Conservation (phyloP, 2,113 vertebrate genomes). For the Thamnaconus septentrionalis region DNA sequence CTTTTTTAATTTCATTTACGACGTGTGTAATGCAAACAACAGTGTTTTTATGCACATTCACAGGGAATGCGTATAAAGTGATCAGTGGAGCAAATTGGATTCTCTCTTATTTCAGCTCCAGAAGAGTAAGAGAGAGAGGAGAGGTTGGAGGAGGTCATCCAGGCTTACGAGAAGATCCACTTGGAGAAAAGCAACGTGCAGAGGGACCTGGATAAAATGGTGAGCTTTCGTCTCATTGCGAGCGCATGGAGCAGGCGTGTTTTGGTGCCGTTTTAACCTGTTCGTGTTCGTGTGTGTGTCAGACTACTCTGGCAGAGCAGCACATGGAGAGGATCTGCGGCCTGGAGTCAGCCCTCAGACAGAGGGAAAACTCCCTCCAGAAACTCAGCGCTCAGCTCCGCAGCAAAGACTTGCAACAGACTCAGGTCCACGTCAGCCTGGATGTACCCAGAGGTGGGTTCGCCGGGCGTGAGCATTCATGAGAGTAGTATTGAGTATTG, state of each 20-base stretch:
- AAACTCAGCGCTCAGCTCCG: constrained; percentile 71
- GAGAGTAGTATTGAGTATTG: too few relatives aligned
- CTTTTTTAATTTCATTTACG: too few relatives aligned
- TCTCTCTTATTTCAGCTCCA: constrained; percentile 74
- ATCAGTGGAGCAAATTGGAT: background rate
- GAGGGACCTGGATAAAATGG: constrained; percentile 88
- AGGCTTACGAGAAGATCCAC: constrained; percentile 91
- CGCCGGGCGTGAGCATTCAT: background rate
- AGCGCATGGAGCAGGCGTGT: background rate
- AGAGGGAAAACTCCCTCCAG: constrained; percentile 77
- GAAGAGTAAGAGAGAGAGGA: constrained; percentile 89
- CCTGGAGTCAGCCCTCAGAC: constrained; percentile 82
- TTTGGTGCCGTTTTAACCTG: background rate
- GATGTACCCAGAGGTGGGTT: constrained; percentile 76
- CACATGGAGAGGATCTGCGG: constrained; percentile 82
- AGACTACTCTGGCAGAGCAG: constrained; percentile 87
- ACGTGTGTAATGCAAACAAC: too few relatives aligned
- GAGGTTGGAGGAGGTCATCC: constrained; percentile 87
- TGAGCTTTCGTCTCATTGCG: constrained; percentile 46
- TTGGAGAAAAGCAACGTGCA: constrained; percentile 87
- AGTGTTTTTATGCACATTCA: too few relatives aligned
- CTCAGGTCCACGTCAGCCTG: constrained; percentile 76
- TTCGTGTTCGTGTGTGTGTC: constrained; percentile 22
- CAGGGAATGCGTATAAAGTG: background rate
- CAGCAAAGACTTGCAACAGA: constrained; percentile 78